Evolutionary conservation across 35 echinoderm and acorn worm species (phyloP).

Genomic region (Apostichopus parvimensis): DNA sequence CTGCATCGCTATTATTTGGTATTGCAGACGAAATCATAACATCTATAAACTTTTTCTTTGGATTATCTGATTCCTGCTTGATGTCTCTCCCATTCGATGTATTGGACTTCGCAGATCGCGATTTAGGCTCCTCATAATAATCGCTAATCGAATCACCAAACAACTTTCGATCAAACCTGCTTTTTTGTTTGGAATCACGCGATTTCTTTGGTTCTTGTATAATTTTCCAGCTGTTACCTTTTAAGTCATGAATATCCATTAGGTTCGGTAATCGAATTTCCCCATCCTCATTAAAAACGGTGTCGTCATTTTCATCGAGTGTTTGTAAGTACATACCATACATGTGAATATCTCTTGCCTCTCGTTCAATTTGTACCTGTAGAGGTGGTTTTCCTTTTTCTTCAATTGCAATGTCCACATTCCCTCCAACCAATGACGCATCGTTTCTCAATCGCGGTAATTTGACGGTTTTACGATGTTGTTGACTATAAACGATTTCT

Average conservation of each 20-base stretch:
- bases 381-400: not conserved
- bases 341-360: not conserved
- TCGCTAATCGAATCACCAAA: constrained; percentile 10
- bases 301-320: constrained; percentile 10
- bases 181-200: not conserved
- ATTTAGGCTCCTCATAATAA: not conserved
- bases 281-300: constrained; percentile 36
- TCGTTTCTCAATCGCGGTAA: constrained; percentile 5
- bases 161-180: constrained; percentile 44
- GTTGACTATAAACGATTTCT: not conserved
- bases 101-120: not conserved
- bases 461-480: not conserved
- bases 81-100: not conserved
- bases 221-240: constrained; percentile 93
- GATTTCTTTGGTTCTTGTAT: constrained; percentile 64
- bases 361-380: constrained; percentile 41
- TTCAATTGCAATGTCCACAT: constrained; percentile 2
- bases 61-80: not conserved
- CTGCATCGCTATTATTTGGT: not conserved
- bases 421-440: not conserved
- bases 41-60: not conserved
- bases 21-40: not conserved
- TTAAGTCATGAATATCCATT: constrained; percentile 85
- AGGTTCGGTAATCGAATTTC: constrained; percentile 78
- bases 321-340: not conserved